These are phyloP conservation scores for Acleris cristana DNA, from an alignment of 2,888 invertebrate genomes.

Conservation along the genomic window DNA sequence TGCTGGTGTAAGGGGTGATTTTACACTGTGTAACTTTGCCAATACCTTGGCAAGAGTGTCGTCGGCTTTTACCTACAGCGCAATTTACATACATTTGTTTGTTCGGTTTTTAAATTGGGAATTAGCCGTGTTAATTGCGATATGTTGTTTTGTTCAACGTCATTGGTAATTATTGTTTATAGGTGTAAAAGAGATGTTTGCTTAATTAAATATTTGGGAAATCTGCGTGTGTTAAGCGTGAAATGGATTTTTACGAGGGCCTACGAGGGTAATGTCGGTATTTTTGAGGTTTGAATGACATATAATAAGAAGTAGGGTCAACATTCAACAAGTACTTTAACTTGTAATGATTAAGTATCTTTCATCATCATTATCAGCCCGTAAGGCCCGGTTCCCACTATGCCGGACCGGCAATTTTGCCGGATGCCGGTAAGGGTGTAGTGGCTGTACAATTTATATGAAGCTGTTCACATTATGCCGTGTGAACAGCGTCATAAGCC, in stretches of 20 bases:
- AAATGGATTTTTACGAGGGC: neutral
- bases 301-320: no score
- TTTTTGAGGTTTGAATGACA: no score
- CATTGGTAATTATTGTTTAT: conserved; percentile 38
- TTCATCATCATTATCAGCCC: no score
- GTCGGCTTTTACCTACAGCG: conserved; percentile 79
- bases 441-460: no score
- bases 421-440: no score
- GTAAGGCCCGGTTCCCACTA: no score
- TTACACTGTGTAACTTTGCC: conserved; percentile 39
- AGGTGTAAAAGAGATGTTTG: conserved; percentile 31
- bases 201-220: conserved; percentile 24
- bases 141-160: conserved; percentile 65
- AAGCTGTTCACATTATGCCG: no score
- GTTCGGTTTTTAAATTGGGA: conserved; percentile 82
- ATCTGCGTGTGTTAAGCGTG: conserved; percentile 7
- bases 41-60: conserved; percentile 62
- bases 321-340: no score
- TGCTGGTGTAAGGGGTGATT: conserved; percentile 48
- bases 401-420: no score
- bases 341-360: no score
- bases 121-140: conserved; percentile 77
- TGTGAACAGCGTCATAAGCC: no score
- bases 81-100: conserved; percentile 83
- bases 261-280: no score